phyloP scores from a whole-genome alignment of 2,113 vertebrate species.

The Gracilinanus agilis region DNA sequence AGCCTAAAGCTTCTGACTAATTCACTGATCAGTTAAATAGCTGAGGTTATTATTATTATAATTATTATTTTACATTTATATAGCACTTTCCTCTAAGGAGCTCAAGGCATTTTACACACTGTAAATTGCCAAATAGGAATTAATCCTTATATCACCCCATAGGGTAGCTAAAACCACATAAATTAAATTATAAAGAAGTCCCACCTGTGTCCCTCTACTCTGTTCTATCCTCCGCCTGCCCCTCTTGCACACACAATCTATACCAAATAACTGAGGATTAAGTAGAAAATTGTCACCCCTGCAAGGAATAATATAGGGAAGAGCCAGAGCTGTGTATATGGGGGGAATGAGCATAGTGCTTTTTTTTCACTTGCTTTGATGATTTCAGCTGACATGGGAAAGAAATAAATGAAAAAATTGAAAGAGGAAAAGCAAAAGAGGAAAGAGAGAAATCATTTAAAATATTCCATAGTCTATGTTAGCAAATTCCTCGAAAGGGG shows the following conservation, averaged over 20 bases:
- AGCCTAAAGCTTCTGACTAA: conserved; percentile 85
- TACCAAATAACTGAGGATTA: conserved; percentile 19
- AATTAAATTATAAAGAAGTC: conserved; percentile 65
- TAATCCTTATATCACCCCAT: conserved; percentile 75
- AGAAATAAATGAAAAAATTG: conserved; percentile 31
- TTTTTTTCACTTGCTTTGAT: neutral
- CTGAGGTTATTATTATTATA: conserved; percentile 79
- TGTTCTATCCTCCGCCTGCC: neutral
- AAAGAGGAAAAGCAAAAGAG: conserved; percentile 43
- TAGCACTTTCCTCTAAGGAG: conserved; percentile 76
- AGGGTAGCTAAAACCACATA: conserved; percentile 61
- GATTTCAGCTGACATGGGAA: conserved; percentile 38
- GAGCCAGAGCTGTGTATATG: conserved; percentile 7
- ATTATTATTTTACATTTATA: conserved; percentile 82
- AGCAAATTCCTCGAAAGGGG: neutral
- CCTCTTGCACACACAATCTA: conserved; percentile 21
- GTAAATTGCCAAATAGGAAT: conserved; percentile 78
- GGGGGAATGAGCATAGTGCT: conserved; percentile 1
- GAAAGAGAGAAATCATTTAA: neutral
- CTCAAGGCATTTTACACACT: conserved; percentile 73
- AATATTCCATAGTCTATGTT: neutral
- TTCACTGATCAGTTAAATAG: conserved; percentile 83
- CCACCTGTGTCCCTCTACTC: conserved; percentile 27
- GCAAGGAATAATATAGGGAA: neutral
- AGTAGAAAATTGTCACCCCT: neutral